Base-by-base conservation (phyloP, 2,888 invertebrate species). In the Clostera curtula region DNA sequence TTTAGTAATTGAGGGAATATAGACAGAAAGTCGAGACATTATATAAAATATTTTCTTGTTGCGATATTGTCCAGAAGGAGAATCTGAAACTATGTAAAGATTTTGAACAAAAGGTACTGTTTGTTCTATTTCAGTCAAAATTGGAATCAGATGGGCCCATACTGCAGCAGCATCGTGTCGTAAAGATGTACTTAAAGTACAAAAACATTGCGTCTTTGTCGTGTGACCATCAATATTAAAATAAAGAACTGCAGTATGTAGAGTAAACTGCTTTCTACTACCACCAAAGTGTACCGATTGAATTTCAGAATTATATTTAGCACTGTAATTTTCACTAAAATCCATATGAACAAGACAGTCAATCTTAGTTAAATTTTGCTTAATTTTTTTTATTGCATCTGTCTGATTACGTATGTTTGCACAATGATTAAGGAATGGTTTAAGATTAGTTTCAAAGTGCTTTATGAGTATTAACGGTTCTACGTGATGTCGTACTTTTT, bases 1-100 rank as follows among this genome's bases (percentile, higher is more conserved):
- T 14, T 17, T 10, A 15, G 17, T 24, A n/a, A 34, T 7, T 7
- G 11, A n/a, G 4, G 44, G 31, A n/a, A 29, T 29, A 22, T 36
- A 18, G 19, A 31, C 28, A 24, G 31, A 7, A 12, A 40, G 20
- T 12, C 24, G 33, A 21, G 21, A 31, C 10, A 43, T 30, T 22
- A 36, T 18, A 5, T 34, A 29, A 27, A 43, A 41, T 13, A 42
- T 35, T 11, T 34, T 41, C 19, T 40, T 43, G 21, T 48, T 48
- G 6, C 39, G 34, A 19, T 43, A 45, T 26, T 43, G 43, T 9
- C 23, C 28, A 5, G 24, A 32, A 8, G 31, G 27, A 21, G 31
- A 40, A 21, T 40, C 38, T 20, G 35, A 26, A 18, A 35, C 16
- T 20, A 43, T 22, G 30, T 31, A 16, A 18, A 42, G 25, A 20